Evolutionary conservation across 1,140 invertebrate genomes (phyloP).

Genomic region (Microvelia longipes): DNA sequence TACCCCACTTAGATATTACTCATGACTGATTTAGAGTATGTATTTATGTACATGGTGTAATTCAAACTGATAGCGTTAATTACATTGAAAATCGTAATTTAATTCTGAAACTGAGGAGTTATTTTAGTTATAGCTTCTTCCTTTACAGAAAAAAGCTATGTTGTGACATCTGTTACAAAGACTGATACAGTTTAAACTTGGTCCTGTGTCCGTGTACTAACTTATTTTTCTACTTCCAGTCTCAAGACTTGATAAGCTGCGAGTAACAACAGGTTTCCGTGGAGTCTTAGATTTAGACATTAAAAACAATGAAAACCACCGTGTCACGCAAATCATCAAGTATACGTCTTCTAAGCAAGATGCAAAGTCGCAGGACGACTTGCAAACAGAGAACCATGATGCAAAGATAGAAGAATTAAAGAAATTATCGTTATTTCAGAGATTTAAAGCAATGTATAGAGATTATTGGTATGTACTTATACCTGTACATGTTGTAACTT

Average conservation of each 20-base stretch:
- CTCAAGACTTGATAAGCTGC: not conserved
- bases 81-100: no score
- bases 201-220: no score
- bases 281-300: not conserved
- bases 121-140: no score
- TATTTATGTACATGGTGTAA: no score
- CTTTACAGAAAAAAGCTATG: no score
- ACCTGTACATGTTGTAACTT: constrained; percentile 77
- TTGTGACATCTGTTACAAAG: no score
- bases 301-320: not conserved
- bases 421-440: constrained; percentile 52
- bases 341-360: not conserved
- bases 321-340: not conserved
- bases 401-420: not conserved
- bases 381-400: not conserved
- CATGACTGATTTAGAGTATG: no score
- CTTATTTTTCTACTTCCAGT: no score
- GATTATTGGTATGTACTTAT: constrained; percentile 89
- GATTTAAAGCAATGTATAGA: constrained; percentile 79
- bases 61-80: no score
- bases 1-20: no score
- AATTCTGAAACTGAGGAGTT: no score
- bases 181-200: no score
- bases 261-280: not conserved
- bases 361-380: not conserved